phyloP scores from a whole-genome alignment of 1,140 invertebrate species.

The Protaetia brevitarsis region DNA sequence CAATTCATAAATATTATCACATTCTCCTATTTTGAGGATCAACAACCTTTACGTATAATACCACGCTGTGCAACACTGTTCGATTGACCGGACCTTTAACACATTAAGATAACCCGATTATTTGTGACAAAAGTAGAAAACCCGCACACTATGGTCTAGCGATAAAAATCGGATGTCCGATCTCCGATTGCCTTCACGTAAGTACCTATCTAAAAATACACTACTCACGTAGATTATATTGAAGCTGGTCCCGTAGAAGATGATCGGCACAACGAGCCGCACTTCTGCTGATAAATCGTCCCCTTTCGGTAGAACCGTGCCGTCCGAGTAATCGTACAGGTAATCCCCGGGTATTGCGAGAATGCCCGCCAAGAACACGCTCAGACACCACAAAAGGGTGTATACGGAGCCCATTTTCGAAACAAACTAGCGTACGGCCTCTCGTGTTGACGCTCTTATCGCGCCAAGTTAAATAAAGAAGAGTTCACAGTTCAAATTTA shows the following conservation, averaged over 20 bases:
- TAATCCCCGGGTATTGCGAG: constrained; percentile 27
- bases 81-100: background rate
- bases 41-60: background rate
- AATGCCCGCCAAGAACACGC: constrained; percentile 19
- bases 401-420: constrained; percentile 34
- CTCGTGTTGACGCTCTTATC: constrained; percentile 4
- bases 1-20: background rate
- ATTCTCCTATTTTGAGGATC: background rate
- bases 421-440: background rate
- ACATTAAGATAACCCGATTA: constrained; percentile 1
- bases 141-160: too few species aligned
- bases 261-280: constrained; percentile 47
- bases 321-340: constrained; percentile 38
- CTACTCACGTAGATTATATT: constrained; percentile 45
- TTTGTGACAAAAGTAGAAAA: background rate
- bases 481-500: constrained; percentile 25
- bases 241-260: constrained; percentile 42
- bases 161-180: background rate
- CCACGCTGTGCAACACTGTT: background rate
- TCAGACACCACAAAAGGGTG: constrained; percentile 30
- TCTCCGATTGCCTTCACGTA: background rate
- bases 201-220: background rate
- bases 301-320: constrained; percentile 44
- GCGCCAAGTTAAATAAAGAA: constrained; percentile 22
- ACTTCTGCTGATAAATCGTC: constrained; percentile 53